Conservation (phyloP, 2,888 invertebrate species). For the Drosophila peninsularis region DNA sequence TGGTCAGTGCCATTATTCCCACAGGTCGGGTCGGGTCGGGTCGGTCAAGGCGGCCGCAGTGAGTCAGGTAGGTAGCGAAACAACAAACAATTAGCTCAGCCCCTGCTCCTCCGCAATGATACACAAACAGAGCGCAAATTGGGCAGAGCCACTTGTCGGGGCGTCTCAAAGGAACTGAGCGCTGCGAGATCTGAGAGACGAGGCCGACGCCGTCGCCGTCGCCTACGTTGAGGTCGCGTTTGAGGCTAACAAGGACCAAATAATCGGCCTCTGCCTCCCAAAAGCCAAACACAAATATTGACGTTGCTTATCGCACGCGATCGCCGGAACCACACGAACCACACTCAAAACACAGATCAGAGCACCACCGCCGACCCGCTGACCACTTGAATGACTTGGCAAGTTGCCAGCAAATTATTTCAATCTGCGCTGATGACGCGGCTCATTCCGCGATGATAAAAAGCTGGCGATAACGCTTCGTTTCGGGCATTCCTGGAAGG, state of each 20-base stretch:
- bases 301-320: slow-evolving; percentile 78
- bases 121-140: slow-evolving; percentile 73
- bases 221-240: slow-evolving; percentile 19
- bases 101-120: slow-evolving; percentile 48
- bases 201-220: slow-evolving; percentile 18
- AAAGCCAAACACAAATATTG: slow-evolving; percentile 74
- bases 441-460: slow-evolving; percentile 72
- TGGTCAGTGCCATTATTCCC: slow-evolving; percentile 55
- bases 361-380: slow-evolving; percentile 38
- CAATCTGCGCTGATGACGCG: slow-evolving; percentile 77
- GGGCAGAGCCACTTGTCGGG: slow-evolving; percentile 74
- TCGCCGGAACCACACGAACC: slow-evolving; percentile 39
- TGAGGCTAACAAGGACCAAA: slow-evolving; percentile 61
- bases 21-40: slow-evolving; percentile 38
- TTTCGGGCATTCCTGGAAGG: slow-evolving; percentile 56
- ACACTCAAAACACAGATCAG: slow-evolving; percentile 30
- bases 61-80: slow-evolving; percentile 48
- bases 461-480: slow-evolving; percentile 67
- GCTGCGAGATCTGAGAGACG: slow-evolving; percentile 28
- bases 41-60: background rate
- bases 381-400: slow-evolving; percentile 72
- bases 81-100: slow-evolving; percentile 70
- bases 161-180: slow-evolving; percentile 8
- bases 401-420: slow-evolving; percentile 72
- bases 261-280: slow-evolving; percentile 57